These are phyloP conservation scores for Drosophila bifasciata DNA, from an alignment of 1,140 invertebrate species.

Conservation along the genomic window DNA sequence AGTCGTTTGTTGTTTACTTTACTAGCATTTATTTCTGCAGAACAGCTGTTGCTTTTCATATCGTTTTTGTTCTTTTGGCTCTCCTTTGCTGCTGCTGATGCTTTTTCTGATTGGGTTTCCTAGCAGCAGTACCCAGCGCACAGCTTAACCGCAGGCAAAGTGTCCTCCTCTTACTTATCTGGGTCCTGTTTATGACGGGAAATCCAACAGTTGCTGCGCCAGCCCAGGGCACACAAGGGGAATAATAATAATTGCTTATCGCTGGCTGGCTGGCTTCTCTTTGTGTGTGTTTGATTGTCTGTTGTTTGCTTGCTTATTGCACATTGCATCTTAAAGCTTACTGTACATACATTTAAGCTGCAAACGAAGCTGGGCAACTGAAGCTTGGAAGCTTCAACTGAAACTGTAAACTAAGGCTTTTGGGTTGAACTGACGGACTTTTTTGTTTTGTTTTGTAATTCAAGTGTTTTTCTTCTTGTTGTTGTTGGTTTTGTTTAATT, in stretches of 20 bases:
- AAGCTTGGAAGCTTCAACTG: too few species aligned
- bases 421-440: not conserved
- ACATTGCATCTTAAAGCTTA: slow-evolving; percentile 9
- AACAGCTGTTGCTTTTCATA: slow-evolving; percentile 5
- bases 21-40: not conserved
- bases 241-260: slow-evolving; percentile 9
- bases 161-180: too few species aligned
- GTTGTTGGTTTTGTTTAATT: slow-evolving; percentile 18
- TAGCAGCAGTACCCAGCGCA: too few species aligned
- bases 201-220: slow-evolving; percentile 7
- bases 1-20: not conserved
- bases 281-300: slow-evolving; percentile 6
- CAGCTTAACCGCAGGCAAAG: too few species aligned
- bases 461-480: slow-evolving; percentile 5
- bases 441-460: not conserved
- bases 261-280: slow-evolving; percentile 13
- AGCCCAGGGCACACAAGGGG: too few species aligned
- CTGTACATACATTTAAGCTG: slow-evolving; percentile 10
- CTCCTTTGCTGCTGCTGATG: not conserved
- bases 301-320: slow-evolving; percentile 22
- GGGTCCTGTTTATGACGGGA: too few species aligned
- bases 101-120: too few species aligned
- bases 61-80: not conserved
- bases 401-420: too few species aligned
- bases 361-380: not conserved